phyloP scores from a whole-genome alignment of 2,888 invertebrate genomes.

The Hirtodrosophila trivittata region DNA sequence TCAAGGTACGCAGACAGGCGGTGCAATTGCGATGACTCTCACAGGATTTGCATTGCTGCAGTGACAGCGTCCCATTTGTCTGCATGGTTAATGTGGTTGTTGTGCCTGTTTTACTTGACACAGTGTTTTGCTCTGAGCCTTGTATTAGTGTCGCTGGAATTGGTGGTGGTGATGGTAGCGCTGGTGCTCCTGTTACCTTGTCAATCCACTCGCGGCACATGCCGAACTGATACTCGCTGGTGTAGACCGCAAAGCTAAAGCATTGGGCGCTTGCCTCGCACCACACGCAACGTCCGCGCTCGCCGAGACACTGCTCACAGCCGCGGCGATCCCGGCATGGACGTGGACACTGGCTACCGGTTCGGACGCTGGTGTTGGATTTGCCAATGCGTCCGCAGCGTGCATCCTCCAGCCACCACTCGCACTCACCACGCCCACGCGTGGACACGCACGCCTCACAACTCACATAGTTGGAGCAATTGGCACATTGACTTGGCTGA shows the following conservation, averaged over 20 bases:
- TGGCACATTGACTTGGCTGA: constrained; percentile 92
- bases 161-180: not conserved
- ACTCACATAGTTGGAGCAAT: constrained; percentile 94
- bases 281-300: constrained; percentile 96
- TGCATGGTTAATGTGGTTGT: constrained; percentile 61
- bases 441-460: constrained; percentile 93
- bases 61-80: constrained; percentile 29
- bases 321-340: constrained; percentile 91
- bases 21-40: constrained; percentile 90
- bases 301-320: constrained; percentile 93
- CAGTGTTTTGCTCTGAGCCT: too few relatives aligned
- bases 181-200: constrained; percentile 85
- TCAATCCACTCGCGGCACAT: constrained; percentile 97
- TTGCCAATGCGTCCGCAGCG: constrained; percentile 92
- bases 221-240: constrained; percentile 96
- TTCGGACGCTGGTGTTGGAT: constrained; percentile 87
- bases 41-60: constrained; percentile 92
- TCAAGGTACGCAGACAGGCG: constrained; percentile 91
- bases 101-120: constrained; percentile 17
- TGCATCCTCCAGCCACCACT: constrained; percentile 96
- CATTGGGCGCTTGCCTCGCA: constrained; percentile 96
- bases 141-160: too few relatives aligned
- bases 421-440: constrained; percentile 88
- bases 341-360: constrained; percentile 88
- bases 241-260: constrained; percentile 97